phyloP scores from a whole-genome alignment of 2,888 invertebrate genomes.

The Nephrotoma appendiculata region DNA sequence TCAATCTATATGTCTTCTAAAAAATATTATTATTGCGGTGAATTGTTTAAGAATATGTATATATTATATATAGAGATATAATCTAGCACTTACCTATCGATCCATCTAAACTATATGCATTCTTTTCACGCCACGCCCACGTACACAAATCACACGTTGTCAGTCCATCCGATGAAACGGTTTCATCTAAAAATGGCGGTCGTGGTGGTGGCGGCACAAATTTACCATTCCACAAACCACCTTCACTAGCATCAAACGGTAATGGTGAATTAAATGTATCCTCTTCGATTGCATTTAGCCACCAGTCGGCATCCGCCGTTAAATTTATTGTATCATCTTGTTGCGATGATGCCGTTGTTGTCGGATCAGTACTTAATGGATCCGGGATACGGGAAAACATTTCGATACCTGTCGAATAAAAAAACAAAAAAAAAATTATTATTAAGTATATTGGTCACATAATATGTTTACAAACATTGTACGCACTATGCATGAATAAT shows the following conservation, averaged over 20 bases:
- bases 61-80: neutral
- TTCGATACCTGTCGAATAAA: neutral
- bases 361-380: neutral
- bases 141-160: constrained; percentile 61
- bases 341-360: constrained; percentile 12
- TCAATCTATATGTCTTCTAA: too few relatives aligned
- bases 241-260: constrained; percentile 33
- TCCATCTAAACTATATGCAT: constrained; percentile 41
- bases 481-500: neutral
- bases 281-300: constrained; percentile 31
- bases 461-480: neutral
- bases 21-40: neutral
- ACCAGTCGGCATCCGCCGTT: constrained; percentile 26
- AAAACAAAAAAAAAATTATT: neutral
- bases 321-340: constrained; percentile 11
- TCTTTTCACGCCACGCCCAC: constrained; percentile 51
- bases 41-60: neutral
- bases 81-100: constrained; percentile 35
- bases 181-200: constrained; percentile 48
- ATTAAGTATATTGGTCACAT: neutral
- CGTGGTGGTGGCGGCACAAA: constrained; percentile 55
- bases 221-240: constrained; percentile 33
- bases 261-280: constrained; percentile 33
- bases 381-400: constrained; percentile 4
- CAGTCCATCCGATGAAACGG: constrained; percentile 47